Percentiles rank a stretch among this genome's conserved stretches.
Conservation (phyloP, 1,140 invertebrate genomes). For the Hycleus phaleratus region DNA sequence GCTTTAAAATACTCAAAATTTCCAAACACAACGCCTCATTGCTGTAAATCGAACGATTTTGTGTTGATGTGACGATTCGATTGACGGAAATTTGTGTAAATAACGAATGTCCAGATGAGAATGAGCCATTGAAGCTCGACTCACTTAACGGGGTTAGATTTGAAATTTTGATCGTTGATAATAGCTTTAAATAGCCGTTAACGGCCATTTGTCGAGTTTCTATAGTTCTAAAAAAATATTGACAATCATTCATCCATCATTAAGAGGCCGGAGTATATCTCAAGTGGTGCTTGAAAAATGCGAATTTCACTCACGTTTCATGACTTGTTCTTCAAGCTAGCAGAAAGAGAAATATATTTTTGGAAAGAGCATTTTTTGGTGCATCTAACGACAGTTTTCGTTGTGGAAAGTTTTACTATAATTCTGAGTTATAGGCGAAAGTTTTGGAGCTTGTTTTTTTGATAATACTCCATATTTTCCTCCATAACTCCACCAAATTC, state of each 20-base stretch:
- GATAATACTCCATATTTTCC: too few relatives aligned
- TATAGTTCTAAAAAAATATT: constrained; percentile 32
- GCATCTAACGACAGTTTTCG: too few relatives aligned
- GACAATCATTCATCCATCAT: too few relatives aligned
- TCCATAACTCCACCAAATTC: too few relatives aligned
- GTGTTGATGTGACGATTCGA: constrained; percentile 32
- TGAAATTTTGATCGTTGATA: constrained; percentile 46
- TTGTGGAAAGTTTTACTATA: too few relatives aligned
- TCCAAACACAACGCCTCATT: constrained; percentile 52
- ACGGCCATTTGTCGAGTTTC: constrained; percentile 48
- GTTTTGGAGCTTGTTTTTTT: too few relatives aligned
- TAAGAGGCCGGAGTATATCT: too few relatives aligned
- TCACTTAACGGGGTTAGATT: constrained; percentile 44
- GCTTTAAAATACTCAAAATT: constrained; percentile 50
- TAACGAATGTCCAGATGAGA: constrained; percentile 34
- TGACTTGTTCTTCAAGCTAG: too few relatives aligned
- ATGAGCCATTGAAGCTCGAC: constrained; percentile 26
- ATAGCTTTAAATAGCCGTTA: constrained; percentile 46
- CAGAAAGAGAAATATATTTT: too few relatives aligned
- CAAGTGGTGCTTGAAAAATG: too few relatives aligned
- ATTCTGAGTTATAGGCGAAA: neutral
- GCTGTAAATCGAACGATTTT: constrained; percentile 24
- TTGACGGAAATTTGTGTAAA: constrained; percentile 45
- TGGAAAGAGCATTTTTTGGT: too few relatives aligned
- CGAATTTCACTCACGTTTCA: too few relatives aligned